These are phyloP conservation scores for Triops cancriformis DNA, from an alignment of 1,140 invertebrate species.

Conservation along the genomic window DNA sequence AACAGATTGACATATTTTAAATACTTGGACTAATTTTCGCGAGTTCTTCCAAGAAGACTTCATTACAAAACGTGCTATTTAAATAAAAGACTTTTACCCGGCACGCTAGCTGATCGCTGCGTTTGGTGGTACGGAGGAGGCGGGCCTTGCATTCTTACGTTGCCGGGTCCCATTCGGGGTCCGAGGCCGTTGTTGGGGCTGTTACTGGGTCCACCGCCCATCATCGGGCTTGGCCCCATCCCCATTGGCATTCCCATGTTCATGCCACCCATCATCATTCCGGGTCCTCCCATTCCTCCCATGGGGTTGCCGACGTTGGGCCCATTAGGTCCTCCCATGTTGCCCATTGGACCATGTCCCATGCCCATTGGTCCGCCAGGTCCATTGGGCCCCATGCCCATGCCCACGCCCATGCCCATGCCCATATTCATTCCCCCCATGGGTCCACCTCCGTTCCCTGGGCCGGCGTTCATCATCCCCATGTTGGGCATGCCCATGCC, in stretches of 20 bases:
- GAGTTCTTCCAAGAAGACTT: not conserved
- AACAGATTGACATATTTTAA: too few relatives aligned
- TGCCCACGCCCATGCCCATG: conserved; percentile 37
- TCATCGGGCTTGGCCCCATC: conserved; percentile 33
- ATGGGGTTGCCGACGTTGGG: conserved; percentile 27
- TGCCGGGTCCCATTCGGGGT: conserved; percentile 39
- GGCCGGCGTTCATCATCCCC: conserved; percentile 11
- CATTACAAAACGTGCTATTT: not conserved
- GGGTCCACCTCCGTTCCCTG: conserved; percentile 32
- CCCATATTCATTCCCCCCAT: conserved; percentile 24
- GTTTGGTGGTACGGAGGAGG: conserved; percentile 77
- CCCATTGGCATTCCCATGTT: conserved; percentile 20
- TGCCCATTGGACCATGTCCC: conserved; percentile 29
- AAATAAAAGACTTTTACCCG: conserved; percentile 44
- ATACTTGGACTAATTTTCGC: too few relatives aligned
- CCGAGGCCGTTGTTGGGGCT: conserved; percentile 26
- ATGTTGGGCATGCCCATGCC: conserved; percentile 21
- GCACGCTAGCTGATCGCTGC: conserved; percentile 71
- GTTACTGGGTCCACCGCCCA: conserved; percentile 28
- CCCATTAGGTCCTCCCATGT: conserved; percentile 19
- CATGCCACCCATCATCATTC: conserved; percentile 30
- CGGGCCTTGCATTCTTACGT: conserved; percentile 55
- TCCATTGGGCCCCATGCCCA: conserved; percentile 33
- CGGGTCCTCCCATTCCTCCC: conserved; percentile 28
- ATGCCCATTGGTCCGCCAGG: conserved; percentile 32